phyloP scores from a whole-genome alignment of 2,888 invertebrate genomes.

The Tineola bisselliella region DNA sequence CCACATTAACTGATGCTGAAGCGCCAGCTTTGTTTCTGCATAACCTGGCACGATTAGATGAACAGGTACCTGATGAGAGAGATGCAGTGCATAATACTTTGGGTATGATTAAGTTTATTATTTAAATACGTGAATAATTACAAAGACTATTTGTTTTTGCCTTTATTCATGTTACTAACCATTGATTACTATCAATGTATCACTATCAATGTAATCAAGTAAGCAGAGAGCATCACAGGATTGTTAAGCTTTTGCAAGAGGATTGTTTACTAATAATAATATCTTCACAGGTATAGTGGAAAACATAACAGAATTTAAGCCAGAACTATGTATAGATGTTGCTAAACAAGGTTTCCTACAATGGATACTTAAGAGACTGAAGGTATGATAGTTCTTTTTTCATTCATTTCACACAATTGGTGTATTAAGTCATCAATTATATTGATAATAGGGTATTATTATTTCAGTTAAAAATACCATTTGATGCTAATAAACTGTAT shows the following conservation, averaged over 20 bases:
- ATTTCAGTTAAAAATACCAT: conserved; percentile 80
- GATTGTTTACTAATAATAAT: background rate
- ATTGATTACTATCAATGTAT: too few relatives aligned
- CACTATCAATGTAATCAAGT: too few relatives aligned
- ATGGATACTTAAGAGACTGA: conserved; percentile 92
- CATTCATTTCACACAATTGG: too few relatives aligned
- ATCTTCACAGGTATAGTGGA: conserved; percentile 82
- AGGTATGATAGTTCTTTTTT: conserved; percentile 45
- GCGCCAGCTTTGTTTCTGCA: conserved; percentile 90
- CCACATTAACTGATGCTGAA: conserved; percentile 89
- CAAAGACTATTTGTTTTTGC: too few relatives aligned
- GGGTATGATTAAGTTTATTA: conserved; percentile 58
- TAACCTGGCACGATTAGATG: conserved; percentile 93
- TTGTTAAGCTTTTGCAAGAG: too few relatives aligned
- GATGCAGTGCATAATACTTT: conserved; percentile 97
- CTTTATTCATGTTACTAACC: too few relatives aligned
- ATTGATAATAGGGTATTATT: too few relatives aligned
- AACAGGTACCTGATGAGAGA: conserved; percentile 90
- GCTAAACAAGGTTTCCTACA: conserved; percentile 90
- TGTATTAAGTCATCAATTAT: too few relatives aligned
- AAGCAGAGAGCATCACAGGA: too few relatives aligned
- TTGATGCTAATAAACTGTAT: conserved; percentile 95
- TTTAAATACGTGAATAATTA: too few relatives aligned
- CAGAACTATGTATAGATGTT: conserved; percentile 84
- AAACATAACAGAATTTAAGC: conserved; percentile 91